A percentile compares a stretch with the other conserved stretches of the same genome.
These are phyloP conservation scores for Nebria ingens DNA, from an alignment of 1,140 invertebrate genomes.

Conservation along the genomic window DNA sequence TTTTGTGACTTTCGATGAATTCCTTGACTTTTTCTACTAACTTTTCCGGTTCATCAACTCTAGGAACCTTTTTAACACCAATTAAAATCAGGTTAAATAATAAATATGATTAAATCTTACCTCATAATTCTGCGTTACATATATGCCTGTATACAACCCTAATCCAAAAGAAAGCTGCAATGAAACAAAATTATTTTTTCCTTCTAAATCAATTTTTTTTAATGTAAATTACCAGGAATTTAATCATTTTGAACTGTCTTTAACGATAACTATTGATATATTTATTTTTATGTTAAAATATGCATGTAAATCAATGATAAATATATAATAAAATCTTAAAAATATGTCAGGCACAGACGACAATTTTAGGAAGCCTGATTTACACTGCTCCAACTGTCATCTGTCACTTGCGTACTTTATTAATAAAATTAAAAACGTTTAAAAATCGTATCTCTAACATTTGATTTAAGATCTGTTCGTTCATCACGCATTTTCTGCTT, in stretches of 20 bases:
- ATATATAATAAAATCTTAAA: no score
- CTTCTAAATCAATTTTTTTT: background rate
- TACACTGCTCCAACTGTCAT: no score
- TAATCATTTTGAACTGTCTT: background rate
- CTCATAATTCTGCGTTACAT: constrained; percentile 72
- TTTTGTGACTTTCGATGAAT: constrained; percentile 55
- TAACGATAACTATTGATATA: background rate
- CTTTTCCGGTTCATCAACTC: constrained; percentile 65
- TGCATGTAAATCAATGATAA: background rate
- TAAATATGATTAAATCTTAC: no score
- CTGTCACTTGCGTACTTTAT: no score
- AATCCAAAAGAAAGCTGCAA: constrained; percentile 65
- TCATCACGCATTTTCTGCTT: no score
- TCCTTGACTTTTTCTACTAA: constrained; percentile 56
- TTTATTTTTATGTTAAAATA: background rate
- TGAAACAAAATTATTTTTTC: constrained; percentile 30
- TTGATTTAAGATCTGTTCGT: no score
- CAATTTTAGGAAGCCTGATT: no score
- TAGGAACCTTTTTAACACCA: constrained; percentile 56
- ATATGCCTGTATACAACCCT: constrained; percentile 70
- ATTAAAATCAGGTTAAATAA: constrained; percentile 14
- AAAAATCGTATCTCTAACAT: no score
- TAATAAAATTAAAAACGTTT: no score
- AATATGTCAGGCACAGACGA: no score
- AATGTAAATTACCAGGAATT: background rate